Conservation (phyloP, 2,797 vertebrate genomes). For the Poliocrania exsul region DNA sequence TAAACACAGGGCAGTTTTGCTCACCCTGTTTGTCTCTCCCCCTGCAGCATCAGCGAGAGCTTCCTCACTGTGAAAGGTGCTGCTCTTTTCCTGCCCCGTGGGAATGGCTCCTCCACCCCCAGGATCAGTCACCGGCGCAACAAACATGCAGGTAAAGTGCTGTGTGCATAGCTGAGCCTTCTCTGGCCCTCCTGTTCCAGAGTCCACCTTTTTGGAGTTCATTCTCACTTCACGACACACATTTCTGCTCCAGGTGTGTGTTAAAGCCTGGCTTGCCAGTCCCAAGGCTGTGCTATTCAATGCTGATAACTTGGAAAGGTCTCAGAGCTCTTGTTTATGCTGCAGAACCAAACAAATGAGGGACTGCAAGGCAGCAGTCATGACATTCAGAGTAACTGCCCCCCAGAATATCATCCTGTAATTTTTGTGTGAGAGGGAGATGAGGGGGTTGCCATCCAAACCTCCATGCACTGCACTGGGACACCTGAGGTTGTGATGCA, state of each 20-base stretch:
- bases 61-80: slow-evolving; percentile 98
- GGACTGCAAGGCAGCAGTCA: background rate
- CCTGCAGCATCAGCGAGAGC: slow-evolving; percentile 93
- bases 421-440: background rate
- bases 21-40: background rate
- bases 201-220: background rate
- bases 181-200: background rate
- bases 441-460: background rate
- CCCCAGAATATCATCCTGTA: background rate
- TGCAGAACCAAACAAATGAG: background rate
- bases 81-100: slow-evolving; percentile 93
- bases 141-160: slow-evolving; percentile 91
- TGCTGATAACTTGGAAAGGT: background rate
- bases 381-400: background rate
- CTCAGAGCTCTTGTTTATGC: background rate
- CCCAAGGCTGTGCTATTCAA: background rate
- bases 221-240: background rate
- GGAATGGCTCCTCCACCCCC: slow-evolving; percentile 89
- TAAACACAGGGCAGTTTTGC: background rate
- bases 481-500: background rate
- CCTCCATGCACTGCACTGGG: background rate
- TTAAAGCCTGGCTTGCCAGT: background rate
- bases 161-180: background rate
- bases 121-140: slow-evolving; percentile 88
- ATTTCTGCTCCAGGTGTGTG: fast-evolving